phyloP scores from a whole-genome alignment of 2,888 invertebrate genomes.

The Zeuzera pyrina region DNA sequence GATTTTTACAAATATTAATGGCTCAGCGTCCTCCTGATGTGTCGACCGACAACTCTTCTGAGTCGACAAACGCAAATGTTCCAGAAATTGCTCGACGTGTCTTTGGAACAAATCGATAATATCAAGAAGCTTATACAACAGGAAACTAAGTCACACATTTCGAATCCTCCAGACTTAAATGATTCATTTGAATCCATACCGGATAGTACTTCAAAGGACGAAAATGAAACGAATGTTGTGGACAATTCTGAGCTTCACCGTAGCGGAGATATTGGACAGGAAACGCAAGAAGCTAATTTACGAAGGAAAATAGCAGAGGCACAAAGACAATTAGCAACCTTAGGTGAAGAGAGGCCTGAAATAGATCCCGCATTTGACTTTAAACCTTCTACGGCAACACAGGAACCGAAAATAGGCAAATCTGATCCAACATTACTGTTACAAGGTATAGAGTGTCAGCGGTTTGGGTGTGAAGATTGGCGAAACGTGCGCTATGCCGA shows the following conservation, averaged over 20 bases:
- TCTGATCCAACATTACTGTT: neutral
- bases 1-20: no score
- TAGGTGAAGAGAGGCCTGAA: neutral
- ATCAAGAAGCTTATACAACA: no score
- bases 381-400: neutral
- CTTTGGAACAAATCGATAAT: no score
- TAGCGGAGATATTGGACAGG: neutral
- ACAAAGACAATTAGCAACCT: neutral
- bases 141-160: no score
- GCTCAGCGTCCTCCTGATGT: no score
- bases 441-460: slow-evolving; percentile 9
- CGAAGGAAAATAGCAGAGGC: neutral
- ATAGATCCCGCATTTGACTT: neutral
- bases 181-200: neutral
- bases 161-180: no score
- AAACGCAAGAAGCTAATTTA: neutral
- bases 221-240: neutral
- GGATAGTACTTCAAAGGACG: neutral
- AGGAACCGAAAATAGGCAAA: neutral
- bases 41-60: no score
- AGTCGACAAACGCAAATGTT: no score
- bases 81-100: no score
- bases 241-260: neutral
- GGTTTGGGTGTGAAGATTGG: slow-evolving; percentile 8
- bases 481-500: slow-evolving; percentile 12